phyloP scores from a whole-genome alignment of 2,113 vertebrate species.

The Nyctereutes procyonoides region DNA sequence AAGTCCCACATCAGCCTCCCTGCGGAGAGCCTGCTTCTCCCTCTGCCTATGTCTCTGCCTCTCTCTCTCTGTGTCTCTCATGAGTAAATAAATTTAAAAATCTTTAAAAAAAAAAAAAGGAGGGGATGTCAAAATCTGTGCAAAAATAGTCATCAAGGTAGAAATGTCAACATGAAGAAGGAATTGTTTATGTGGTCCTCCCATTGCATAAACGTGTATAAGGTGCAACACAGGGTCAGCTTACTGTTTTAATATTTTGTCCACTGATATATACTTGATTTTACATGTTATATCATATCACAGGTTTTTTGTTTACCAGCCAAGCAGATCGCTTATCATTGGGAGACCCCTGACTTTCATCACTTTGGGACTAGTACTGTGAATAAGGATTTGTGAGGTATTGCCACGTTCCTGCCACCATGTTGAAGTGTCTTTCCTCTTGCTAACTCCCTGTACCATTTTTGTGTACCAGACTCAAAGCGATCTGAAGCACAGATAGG shows the following conservation, averaged over 20 bases:
- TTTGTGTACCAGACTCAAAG: background rate
- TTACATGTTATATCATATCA: background rate
- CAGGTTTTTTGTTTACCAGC: background rate
- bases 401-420: background rate
- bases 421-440: background rate
- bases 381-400: background rate
- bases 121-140: conserved; percentile 13
- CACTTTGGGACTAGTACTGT: background rate
- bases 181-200: background rate
- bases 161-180: conserved; percentile 22
- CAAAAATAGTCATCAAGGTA: conserved; percentile 28
- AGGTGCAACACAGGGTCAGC: background rate
- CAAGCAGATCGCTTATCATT: background rate
- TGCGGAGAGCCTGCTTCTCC: no score
- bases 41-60: no score
- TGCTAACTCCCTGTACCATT: background rate
- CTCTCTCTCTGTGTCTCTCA: no score
- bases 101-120: no score
- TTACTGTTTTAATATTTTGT: background rate
- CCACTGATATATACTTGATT: background rate
- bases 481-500: background rate
- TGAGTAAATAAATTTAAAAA: no score
- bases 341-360: background rate
- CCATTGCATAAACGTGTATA: background rate
- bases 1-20: no score